Base-by-base conservation (phyloP, 2,797 vertebrate species). In the Chloroceryle amazona region DNA sequence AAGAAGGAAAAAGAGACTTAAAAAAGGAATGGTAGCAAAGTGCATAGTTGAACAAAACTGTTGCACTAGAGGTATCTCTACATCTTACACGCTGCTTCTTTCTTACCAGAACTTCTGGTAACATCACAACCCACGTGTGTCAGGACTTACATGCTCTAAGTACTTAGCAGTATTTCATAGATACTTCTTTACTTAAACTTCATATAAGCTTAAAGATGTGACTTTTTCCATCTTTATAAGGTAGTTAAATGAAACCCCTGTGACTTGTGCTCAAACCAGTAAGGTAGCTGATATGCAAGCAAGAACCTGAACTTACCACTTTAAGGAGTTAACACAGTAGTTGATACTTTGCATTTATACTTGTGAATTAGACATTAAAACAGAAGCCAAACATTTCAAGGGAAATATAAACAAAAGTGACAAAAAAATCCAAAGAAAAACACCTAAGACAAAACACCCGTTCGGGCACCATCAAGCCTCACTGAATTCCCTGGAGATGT, bases 301-400 rank as follows among this genome's bases (percentile, higher is more conserved):
- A 49, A 39, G 76, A 52, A 70, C 29, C 58, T 31, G 11, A 28
- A 4, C 25, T 10, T 19, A 19, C 1, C n/a, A 2, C 60, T 41
- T 29, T 0, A 20, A n/a, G 54, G 68, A 35, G 31, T 33, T 33
- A n/a, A 31, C 1, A 6, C 0, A 29, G 16, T 3, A 78, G 6
- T 81, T 63, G 63, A 8, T 12, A 6, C 39, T 9, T 54, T 41
- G 39, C 63, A 57, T 41, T 60, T 41, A 26, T 4, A 2, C 28
- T n/a, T 3, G 51, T 33, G 31, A 86, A 41, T 0, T 15, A 2
- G 22, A 63, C 52, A 42, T n/a, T 8, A 47, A 74, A 86, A n/a
- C 29, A 75, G 65, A 72, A 73, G 6, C 19, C 54, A 44, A 76
- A 57, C 21, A 4, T 29, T 29, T 20, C 26, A 9, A 25, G n/a